Evolutionary conservation across 2,888 invertebrate species (phyloP).

Genomic region (Dolomedes plantarius): DNA sequence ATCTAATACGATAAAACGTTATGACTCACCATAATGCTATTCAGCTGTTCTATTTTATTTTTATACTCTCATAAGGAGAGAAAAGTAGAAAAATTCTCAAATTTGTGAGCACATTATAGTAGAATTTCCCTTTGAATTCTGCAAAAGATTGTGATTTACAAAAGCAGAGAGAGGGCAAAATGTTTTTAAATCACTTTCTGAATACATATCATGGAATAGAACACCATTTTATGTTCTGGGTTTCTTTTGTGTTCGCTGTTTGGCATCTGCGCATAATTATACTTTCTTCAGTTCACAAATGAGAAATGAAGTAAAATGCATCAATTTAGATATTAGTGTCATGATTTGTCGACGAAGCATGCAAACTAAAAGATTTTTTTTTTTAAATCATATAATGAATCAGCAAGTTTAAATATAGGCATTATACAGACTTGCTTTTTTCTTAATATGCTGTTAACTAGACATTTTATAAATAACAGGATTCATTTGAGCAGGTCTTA

Average conservation of each 20-base stretch:
- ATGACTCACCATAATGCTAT: neutral
- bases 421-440: too few species aligned
- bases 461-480: too few species aligned
- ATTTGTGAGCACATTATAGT: neutral
- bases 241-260: neutral
- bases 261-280: too few species aligned
- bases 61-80: neutral
- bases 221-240: neutral
- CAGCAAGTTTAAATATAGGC: too few species aligned
- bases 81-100: neutral
- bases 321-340: too few species aligned
- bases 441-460: too few species aligned
- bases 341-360: too few species aligned
- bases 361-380: too few species aligned
- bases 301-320: too few species aligned
- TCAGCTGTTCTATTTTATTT: neutral
- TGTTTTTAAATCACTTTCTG: neutral
- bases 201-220: neutral
- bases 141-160: constrained; percentile 6
- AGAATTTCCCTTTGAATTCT: neutral
- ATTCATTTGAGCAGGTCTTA: too few species aligned
- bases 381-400: too few species aligned
- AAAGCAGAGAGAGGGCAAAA: neutral
- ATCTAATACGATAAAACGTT: neutral
- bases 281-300: too few species aligned